Base-by-base conservation (phyloP, 1,140 invertebrate species). In the Eurosta solidaginis region DNA sequence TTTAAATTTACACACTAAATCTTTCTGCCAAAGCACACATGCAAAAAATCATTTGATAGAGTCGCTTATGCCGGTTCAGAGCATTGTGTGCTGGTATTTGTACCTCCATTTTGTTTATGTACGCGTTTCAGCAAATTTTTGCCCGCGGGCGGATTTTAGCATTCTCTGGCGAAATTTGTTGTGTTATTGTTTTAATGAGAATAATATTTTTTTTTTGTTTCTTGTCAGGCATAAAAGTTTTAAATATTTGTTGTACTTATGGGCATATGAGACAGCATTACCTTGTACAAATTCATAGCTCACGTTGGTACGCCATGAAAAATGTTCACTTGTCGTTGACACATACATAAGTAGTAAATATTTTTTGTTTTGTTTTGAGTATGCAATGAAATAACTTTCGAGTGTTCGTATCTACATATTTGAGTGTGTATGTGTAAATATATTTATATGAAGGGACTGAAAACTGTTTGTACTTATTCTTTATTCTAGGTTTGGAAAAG, bases 21-120 rank as follows among this genome's bases (percentile, higher is more conserved):
- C 59, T 20, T 20, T 17, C 33, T 36, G 27, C 33, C 59, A 25
- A 49, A 49, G 47, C 47, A 33, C 54, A 63, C 3, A 63, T 4
- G n/a, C n/a, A n/a, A n/a, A n/a, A n/a, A n/a, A n/a, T n/a, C n/a
- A n/a, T n/a, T n/a, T n/a, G n/a, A n/a, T n/a, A n/a, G n/a, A n/a
- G n/a, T n/a, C n/a, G n/a, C n/a, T n/a, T n/a, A n/a, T n/a, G n/a
- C n/a, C n/a, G n/a, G n/a, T n/a, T n/a, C n/a, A n/a, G 33, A 2
- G 33, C 59, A 68, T 68, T 68, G 59, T 68, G 6, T 22, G n/a
- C n/a, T 33, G 36, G 29, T 68, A 33, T 42, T 68, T 36, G 33
- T 17, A 6, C 5, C 59, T 42, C 59, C 59, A 68, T 68, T 68
- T 68, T 68, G 59, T 68, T 68, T 68, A 68, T 68, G 36, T 33